Percentiles rank a stretch among this genome's conserved stretches.
phyloP scores from a whole-genome alignment of 2,888 invertebrate genomes.

The Meteorus cinctellus region DNA sequence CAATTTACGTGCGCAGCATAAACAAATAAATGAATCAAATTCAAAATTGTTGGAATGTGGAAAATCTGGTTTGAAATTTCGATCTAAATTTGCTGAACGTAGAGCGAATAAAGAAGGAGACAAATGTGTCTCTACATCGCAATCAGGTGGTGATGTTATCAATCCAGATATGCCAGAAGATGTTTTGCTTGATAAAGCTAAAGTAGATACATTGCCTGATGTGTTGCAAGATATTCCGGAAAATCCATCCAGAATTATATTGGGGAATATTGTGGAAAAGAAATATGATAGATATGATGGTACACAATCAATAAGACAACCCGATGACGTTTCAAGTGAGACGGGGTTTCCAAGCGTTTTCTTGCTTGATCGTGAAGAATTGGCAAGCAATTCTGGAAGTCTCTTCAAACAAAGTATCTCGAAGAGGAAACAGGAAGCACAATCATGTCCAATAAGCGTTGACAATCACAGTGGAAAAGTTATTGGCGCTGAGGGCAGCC shows the following conservation, averaged over 20 bases:
- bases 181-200: constrained; percentile 13
- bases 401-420: constrained; percentile 60
- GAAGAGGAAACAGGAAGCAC: constrained; percentile 13
- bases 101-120: constrained; percentile 49
- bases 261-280: constrained; percentile 69
- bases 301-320: constrained; percentile 39
- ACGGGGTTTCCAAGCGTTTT: constrained; percentile 68
- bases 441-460: neutral
- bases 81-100: constrained; percentile 63
- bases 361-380: constrained; percentile 47
- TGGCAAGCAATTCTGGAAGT: constrained; percentile 52
- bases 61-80: constrained; percentile 42
- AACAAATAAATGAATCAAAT: constrained; percentile 17
- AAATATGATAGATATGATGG: constrained; percentile 50
- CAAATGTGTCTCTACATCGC: constrained; percentile 58
- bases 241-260: constrained; percentile 55
- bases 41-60: neutral
- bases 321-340: constrained; percentile 11
- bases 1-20: constrained; percentile 61
- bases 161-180: constrained; percentile 49
- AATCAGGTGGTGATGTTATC: constrained; percentile 53
- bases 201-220: constrained; percentile 42
- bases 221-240: constrained; percentile 54
- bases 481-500: constrained; percentile 8
- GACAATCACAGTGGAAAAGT: neutral